Conservation (phyloP, 2,888 invertebrate species). For the Stenichneumon culpator region DNA sequence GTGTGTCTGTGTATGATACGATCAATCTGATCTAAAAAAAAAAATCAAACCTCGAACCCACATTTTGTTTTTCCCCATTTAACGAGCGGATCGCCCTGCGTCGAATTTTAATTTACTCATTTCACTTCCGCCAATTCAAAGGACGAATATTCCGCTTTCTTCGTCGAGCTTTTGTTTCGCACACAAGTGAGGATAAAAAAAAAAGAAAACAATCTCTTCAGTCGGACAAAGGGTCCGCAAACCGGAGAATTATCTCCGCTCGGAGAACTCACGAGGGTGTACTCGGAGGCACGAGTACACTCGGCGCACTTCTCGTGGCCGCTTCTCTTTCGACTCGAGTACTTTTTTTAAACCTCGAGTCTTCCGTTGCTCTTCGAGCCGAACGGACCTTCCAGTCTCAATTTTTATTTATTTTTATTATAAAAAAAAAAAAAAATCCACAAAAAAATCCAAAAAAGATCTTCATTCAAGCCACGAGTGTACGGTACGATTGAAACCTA, state of each 20-base stretch:
- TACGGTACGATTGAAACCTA: constrained; percentile 18
- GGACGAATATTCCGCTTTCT: constrained; percentile 12
- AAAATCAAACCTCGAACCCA: not conserved
- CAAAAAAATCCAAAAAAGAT: not conserved
- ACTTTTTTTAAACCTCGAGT: constrained; percentile 47
- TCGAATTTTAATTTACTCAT: not conserved
- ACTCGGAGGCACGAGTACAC: constrained; percentile 46
- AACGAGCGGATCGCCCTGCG: not conserved
- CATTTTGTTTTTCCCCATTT: constrained; percentile 13
- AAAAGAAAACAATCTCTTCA: not conserved
- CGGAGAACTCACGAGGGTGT: constrained; percentile 14
- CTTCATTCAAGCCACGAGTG: not conserved
- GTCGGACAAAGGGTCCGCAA: constrained; percentile 6
- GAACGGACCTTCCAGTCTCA: not conserved
- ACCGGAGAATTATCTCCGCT: constrained; percentile 16
- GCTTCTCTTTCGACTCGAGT: constrained; percentile 39
- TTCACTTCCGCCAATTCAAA: not conserved
- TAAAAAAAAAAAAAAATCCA: not conserved
- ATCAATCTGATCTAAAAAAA: constrained; percentile 32
- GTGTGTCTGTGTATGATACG: constrained; percentile 65
- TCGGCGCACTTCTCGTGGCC: constrained; percentile 10
- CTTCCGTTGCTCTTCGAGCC: constrained; percentile 19
- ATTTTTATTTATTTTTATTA: not conserved
- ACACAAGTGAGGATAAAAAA: not conserved
- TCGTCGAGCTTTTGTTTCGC: constrained; percentile 12